These are phyloP conservation scores for Drosophila repletoides DNA, from an alignment of 1,140 invertebrate genomes.

Conservation along the genomic window DNA sequence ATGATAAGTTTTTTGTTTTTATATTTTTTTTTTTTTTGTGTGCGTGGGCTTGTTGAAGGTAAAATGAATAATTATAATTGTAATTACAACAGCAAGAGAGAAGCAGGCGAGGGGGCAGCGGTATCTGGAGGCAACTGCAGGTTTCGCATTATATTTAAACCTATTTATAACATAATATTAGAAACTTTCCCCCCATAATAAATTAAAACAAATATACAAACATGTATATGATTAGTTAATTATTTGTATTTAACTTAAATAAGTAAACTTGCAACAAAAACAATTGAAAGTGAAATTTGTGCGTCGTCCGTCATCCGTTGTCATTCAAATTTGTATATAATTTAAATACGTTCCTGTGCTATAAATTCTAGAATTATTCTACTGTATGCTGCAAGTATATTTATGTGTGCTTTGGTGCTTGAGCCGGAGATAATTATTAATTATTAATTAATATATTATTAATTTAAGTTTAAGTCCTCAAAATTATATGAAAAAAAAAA, in stretches of 20 bases:
- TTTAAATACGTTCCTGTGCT: not conserved
- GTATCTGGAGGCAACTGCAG: no score
- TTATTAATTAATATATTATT: conserved; percentile 10
- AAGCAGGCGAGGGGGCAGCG: no score
- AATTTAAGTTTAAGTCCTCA: not conserved
- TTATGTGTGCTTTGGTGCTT: conserved; percentile 8
- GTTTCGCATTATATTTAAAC: no score
- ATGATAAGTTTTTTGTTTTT: no score
- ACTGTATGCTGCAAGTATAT: conserved; percentile 1
- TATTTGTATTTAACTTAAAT: conserved; percentile 20
- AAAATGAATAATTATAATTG: no score
- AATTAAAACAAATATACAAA: conserved; percentile 18
- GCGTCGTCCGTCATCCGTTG: not conserved
- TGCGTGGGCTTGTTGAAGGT: no score
- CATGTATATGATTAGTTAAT: conserved; percentile 24
- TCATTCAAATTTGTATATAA: not conserved
- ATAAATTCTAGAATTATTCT: conserved; percentile 1
- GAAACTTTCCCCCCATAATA: no score
- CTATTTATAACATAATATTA: no score
- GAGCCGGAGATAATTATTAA: conserved; percentile 1
- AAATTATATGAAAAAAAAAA: conserved; percentile 5
- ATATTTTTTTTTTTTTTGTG: no score
- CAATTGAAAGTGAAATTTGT: not conserved
- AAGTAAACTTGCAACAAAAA: conserved; percentile 11
- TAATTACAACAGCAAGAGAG: no score